Percentiles rank a stretch among this genome's conserved stretches.
phyloP scores from a whole-genome alignment of 1,140 invertebrate species.

The Bombus affinis region DNA sequence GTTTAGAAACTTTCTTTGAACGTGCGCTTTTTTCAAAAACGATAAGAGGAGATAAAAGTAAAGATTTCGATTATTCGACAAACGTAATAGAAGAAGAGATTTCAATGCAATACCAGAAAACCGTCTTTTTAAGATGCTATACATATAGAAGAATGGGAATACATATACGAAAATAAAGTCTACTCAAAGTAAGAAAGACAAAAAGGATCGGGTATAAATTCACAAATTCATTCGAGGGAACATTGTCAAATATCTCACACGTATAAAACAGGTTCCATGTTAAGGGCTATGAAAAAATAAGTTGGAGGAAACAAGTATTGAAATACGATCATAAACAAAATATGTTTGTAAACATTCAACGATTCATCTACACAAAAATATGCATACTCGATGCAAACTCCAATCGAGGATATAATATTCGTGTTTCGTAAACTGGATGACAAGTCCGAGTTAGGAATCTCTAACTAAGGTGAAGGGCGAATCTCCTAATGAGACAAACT shows the following conservation, averaged over 20 bases:
- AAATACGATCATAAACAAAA: background rate
- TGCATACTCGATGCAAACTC: background rate
- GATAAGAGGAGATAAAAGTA: background rate
- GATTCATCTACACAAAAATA: background rate
- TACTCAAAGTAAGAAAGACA: too few relatives aligned
- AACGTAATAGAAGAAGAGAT: background rate
- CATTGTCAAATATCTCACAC: too few relatives aligned
- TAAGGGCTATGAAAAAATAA: background rate
- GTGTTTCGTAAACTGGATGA: background rate
- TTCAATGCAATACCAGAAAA: background rate
- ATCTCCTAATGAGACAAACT: constrained; percentile 24
- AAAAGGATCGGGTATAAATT: background rate
- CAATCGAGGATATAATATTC: background rate
- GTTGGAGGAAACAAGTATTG: background rate
- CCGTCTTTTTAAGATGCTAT: background rate
- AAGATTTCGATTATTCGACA: too few relatives aligned
- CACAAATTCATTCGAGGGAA: background rate
- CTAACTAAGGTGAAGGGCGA: background rate
- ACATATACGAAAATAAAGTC: background rate
- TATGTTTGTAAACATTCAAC: background rate
- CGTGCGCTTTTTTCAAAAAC: background rate
- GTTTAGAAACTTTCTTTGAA: background rate
- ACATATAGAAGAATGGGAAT: background rate
- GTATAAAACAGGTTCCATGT: too few relatives aligned
- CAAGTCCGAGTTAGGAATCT: background rate